phyloP scores from a whole-genome alignment of 2,113 vertebrate species.

The Morphnarchus princeps region DNA sequence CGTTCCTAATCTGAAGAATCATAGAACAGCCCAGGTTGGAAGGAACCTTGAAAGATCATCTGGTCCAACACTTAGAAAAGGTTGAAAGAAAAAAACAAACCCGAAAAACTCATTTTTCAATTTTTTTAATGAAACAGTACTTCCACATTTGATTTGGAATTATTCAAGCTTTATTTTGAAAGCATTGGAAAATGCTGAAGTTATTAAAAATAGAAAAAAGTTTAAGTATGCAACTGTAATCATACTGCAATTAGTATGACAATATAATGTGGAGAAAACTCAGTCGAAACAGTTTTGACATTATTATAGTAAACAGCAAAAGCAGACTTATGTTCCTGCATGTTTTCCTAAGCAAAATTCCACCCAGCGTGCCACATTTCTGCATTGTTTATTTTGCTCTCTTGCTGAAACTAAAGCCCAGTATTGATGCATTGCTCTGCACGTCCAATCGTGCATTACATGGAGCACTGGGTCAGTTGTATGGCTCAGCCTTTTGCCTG shows the following conservation, averaged over 20 bases:
- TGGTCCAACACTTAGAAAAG: background rate
- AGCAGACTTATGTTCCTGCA: background rate
- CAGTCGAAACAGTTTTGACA: background rate
- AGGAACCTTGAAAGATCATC: background rate
- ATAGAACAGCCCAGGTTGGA: background rate
- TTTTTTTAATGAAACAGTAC: background rate
- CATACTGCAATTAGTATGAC: background rate
- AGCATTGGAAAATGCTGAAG: background rate
- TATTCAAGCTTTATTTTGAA: background rate
- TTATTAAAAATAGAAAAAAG: background rate
- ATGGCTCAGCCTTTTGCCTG: background rate
- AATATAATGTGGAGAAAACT: background rate
- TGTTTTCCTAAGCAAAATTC: background rate
- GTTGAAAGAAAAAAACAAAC: background rate
- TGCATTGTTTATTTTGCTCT: background rate
- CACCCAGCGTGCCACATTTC: background rate
- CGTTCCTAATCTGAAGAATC: background rate
- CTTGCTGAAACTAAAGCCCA: background rate
- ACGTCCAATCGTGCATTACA: rapidly evolving
- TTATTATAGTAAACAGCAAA: background rate
- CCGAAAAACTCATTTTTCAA: rapidly evolving
- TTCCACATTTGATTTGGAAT: background rate
- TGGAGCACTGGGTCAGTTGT: background rate
- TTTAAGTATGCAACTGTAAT: background rate
- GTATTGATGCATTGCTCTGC: background rate